Evolutionary conservation across 1,140 invertebrate genomes (phyloP), one percentile per base, ranked within the genome.

Genomic region (Apis florea): DNA sequence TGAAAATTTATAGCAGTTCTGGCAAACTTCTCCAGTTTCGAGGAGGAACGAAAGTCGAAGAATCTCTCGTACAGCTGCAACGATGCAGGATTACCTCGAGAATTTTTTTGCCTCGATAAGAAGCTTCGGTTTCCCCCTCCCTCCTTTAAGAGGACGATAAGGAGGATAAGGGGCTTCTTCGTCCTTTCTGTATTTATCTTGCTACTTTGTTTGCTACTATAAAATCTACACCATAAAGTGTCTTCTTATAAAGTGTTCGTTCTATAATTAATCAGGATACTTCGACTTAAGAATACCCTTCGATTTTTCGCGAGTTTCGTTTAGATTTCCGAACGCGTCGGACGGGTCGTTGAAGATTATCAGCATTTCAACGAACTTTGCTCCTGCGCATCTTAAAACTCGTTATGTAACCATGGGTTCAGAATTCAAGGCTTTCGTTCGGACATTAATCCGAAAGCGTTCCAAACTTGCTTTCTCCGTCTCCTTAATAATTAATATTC

Each of bases 351-450:
- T 17, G 47, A 68, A 51, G 21, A 53, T 71, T 58, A 51, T 53
- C 68, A 53, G 49, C 51, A 54, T 63, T 51, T 63, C 66, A 79
- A 61, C 53, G 68, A 71, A 31, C 67, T 31, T 19, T 13, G 12
- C 54, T 63, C 58, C 68, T 71, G 77, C 68, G 77, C 77, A 24
- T 24, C 77, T 63, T 79, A 63, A 72, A 71, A 26, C 68, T n/a
- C 58, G 68, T 79, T 79, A 63, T 71, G 49, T 40, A 79, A 79
- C 21, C n/a, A 47, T n/a, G 56, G 54, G 47, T 61, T 49, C n/a
- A 11, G 24, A 31, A 51, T 59, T 31, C 11, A 51, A 49, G 40
- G n/a, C n/a, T 53, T 61, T 63, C 68, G 47, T 63, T 78, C 49
- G 13, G 11, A 71, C 47, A 31, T 70, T 40, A 58, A 49, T 68